phyloP scores from a whole-genome alignment of 2,797 vertebrate genomes.

The Pipistrellus kuhlii region DNA sequence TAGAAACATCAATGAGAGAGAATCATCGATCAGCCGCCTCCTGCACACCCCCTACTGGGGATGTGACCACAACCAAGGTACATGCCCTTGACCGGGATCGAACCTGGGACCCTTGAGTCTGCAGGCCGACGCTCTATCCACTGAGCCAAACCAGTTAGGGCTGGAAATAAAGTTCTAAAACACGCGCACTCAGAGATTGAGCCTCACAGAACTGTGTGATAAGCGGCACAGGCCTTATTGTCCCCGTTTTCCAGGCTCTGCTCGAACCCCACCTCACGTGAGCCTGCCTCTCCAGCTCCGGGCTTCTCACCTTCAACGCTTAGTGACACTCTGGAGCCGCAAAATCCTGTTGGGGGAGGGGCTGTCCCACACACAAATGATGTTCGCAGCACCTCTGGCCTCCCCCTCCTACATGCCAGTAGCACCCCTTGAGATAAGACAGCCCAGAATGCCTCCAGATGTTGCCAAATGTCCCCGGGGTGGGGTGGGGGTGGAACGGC shows the following conservation, averaged over 20 bases:
- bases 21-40: too few relatives aligned
- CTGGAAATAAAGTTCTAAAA: neutral
- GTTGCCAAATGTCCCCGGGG: neutral
- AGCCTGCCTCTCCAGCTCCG: neutral
- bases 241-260: neutral
- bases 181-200: neutral
- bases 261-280: neutral
- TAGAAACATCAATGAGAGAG: too few relatives aligned
- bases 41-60: too few relatives aligned
- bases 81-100: too few relatives aligned
- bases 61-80: too few relatives aligned
- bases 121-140: too few relatives aligned
- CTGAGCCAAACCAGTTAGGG: too few relatives aligned
- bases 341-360: neutral
- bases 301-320: neutral
- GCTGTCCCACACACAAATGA: neutral
- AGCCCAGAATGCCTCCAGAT: neutral
- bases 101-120: too few relatives aligned
- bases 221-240: fast-evolving
- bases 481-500: too few relatives aligned
- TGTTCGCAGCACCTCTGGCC: neutral
- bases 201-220: neutral
- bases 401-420: neutral
- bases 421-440: neutral
- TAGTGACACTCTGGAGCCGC: neutral